Conservation (phyloP, 2,113 vertebrate genomes). For the Procavia capensis region DNA sequence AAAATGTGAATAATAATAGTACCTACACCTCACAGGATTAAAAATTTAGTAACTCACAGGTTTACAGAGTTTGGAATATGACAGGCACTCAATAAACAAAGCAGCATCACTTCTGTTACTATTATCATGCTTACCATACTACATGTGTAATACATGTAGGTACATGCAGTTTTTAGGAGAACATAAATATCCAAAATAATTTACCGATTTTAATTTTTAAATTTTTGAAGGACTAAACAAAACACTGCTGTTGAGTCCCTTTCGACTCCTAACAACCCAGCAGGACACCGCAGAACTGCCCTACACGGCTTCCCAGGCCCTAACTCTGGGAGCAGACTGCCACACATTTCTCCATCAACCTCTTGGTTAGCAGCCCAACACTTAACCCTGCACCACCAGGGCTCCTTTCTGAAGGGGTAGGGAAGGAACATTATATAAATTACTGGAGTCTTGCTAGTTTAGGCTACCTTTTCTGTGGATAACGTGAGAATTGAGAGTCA, state of each 20-base stretch:
- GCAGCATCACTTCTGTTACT: neutral
- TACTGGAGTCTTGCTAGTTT: neutral
- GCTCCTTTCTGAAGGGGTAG: neutral
- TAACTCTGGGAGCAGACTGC: neutral
- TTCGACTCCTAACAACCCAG: neutral
- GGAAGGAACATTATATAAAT: neutral
- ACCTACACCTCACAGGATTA: neutral
- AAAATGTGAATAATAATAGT: slow-evolving; percentile 14
- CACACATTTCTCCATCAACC: neutral
- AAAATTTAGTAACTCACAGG: neutral
- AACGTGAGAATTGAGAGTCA: neutral
- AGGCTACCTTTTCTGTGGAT: slow-evolving; percentile 5
- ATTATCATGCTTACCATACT: neutral
- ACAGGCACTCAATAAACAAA: neutral
- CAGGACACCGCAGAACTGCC: neutral
- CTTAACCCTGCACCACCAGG: neutral
- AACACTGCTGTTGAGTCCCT: neutral
- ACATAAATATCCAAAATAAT: slow-evolving; percentile 27
- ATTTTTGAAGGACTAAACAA: neutral
- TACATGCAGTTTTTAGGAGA: slow-evolving; percentile 5
- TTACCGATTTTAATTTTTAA: neutral
- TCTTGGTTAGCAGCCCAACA: neutral
- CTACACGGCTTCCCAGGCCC: neutral
- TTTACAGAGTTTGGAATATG: neutral
- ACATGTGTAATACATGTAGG: neutral